Base-by-base conservation (phyloP, 2,888 invertebrate genomes). In the Blastobasis lacticolella region DNA sequence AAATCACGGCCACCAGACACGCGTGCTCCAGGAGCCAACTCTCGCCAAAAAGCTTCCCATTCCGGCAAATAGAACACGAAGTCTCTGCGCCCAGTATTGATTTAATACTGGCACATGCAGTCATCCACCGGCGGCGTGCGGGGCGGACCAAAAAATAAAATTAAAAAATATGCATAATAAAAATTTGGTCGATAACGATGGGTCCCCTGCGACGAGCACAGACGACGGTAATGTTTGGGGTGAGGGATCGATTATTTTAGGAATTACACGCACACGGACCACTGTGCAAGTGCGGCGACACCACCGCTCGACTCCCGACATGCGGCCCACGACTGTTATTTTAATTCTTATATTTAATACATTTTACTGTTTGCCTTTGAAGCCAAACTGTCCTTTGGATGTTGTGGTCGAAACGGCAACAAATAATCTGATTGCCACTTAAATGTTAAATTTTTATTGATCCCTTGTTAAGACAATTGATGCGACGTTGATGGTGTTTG, bases 141-240 rank as follows among this genome's bases (percentile, higher is more conserved):
- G 73, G 74, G 78, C 66, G 76, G 69, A 71, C 69, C 64, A 69
- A 78, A 78, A 83, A 84, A 81, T 78, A 78, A 84, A 85, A 81
- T 81, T 80, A 82, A 84, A 83, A 85, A 85, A 82, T 85, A 80
- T 80, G 80, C 77, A 80, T 79, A 76, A 72, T 79, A 79, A 85
- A 85, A 84, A 82, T 85, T 81, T 83, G 81, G 81, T 80, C 85
- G 81, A 79, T 82, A 78, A 73, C 78, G 71, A 70, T 72, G 75
- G 68, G 68, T 67, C 76, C 76, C 77, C 70, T 73, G 74, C 64
- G 61, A 61, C 60, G 66, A 58, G 73, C 64, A 61, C 69, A 70
- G 71, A 65, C 74, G 73, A 72, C 56, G 61, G 63, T 74, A 73
- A 73, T 70, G 69, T 66, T 64, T 64, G 65, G 75, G 77, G 75